Evolutionary conservation across 2,797 vertebrate species (phyloP).

Genomic region (Nannoperca obscura): DNA sequence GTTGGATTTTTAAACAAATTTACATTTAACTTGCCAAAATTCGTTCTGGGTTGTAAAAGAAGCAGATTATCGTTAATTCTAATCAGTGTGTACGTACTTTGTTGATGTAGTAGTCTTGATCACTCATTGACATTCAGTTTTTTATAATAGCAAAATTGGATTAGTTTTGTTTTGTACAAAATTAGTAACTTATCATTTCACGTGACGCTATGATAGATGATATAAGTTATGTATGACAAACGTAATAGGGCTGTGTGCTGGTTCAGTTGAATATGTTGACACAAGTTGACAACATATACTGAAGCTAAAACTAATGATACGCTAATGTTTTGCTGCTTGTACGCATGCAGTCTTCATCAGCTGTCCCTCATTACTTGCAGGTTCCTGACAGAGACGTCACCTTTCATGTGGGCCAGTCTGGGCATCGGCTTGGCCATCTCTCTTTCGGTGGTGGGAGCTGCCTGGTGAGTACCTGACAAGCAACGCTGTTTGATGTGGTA

Average conservation of each 20-base stretch:
- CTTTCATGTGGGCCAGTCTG: slow-evolving; percentile 98
- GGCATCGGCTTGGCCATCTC: slow-evolving; percentile 97
- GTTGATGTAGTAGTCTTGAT: not conserved
- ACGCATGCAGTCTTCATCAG: not conserved
- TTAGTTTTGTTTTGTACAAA: not conserved
- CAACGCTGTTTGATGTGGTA: not conserved
- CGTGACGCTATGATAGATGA: not conserved
- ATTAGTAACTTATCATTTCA: not conserved
- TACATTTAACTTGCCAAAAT: not conserved
- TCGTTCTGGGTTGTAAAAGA: not conserved
- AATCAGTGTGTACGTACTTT: not conserved
- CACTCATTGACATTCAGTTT: not conserved
- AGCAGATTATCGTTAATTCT: not conserved
- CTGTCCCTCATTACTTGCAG: slow-evolving; percentile 73
- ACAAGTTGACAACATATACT: not conserved
- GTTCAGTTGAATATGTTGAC: too few species aligned
- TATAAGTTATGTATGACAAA: too few species aligned
- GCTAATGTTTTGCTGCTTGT: not conserved
- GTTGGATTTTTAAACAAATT: not conserved
- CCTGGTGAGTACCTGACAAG: slow-evolving; percentile 89
- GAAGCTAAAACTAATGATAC: not conserved
- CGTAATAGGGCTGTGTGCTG: too few species aligned
- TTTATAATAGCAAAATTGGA: not conserved
- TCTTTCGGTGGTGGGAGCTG: slow-evolving; percentile 97
- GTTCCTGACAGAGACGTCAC: slow-evolving; percentile 98